phyloP scores from a whole-genome alignment of 2,888 invertebrate genomes.

The Melinaea menophilus region DNA sequence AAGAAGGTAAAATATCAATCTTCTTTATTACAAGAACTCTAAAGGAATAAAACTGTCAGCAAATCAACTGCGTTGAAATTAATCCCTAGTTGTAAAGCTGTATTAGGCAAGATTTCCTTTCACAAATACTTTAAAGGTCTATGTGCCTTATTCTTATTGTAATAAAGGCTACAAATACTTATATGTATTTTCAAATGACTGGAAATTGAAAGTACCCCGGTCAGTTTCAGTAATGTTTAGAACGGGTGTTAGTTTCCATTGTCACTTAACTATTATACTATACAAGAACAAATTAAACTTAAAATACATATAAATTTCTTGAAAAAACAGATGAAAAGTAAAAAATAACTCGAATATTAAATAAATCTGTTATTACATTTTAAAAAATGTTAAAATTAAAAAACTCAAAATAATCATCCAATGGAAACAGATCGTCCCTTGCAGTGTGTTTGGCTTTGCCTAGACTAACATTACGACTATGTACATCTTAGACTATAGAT shows the following conservation, averaged over 20 bases:
- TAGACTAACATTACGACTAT: constrained; percentile 38
- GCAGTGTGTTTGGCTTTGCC: constrained; percentile 53
- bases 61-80: not conserved
- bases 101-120: constrained; percentile 22
- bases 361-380: no score
- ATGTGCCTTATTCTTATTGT: constrained; percentile 13
- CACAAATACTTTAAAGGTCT: constrained; percentile 19
- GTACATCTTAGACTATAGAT: constrained; percentile 36
- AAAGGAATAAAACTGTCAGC: not conserved
- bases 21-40: no score
- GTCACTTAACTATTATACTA: not conserved
- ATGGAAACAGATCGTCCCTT: constrained; percentile 1
- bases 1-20: no score
- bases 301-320: not conserved
- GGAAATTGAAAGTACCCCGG: constrained; percentile 31
- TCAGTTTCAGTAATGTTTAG: constrained; percentile 30
- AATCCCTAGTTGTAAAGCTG: not conserved
- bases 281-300: not conserved
- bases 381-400: not conserved
- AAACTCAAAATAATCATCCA: not conserved
- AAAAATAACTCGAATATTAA: no score
- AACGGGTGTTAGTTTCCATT: constrained; percentile 17
- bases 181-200: constrained; percentile 13
- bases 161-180: constrained; percentile 10
- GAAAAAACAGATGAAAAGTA: not conserved